Conservation (phyloP, 1,140 invertebrate genomes). For the Tetraneura akinire region DNA sequence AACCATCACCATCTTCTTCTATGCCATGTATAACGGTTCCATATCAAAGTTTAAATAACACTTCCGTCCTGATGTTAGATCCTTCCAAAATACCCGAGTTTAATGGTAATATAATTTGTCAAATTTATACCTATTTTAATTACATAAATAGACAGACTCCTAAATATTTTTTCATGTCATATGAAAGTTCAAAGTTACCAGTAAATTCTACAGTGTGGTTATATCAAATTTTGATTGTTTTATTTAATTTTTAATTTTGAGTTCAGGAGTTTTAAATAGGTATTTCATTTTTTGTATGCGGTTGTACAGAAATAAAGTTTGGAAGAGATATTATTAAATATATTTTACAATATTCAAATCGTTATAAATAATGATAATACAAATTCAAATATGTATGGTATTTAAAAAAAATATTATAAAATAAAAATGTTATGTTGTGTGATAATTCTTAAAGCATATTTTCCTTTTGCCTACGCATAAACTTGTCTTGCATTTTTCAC, state of each 20-base stretch:
- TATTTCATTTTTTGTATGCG: too few species aligned
- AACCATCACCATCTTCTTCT: too few species aligned
- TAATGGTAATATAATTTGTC: conserved; percentile 14
- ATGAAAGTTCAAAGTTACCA: neutral
- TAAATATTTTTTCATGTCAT: too few species aligned
- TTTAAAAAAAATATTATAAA: too few species aligned
- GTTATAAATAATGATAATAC: too few species aligned
- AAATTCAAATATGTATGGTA: too few species aligned
- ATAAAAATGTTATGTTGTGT: too few species aligned
- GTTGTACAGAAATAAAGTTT: conserved; percentile 2
- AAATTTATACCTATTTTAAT: neutral
- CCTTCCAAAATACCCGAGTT: too few species aligned
- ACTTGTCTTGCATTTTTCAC: neutral
- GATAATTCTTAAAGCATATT: neutral
- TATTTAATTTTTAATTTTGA: conserved; percentile 18
- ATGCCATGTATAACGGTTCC: too few species aligned
- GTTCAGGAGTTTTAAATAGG: neutral
- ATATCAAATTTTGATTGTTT: neutral
- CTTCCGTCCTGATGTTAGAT: too few species aligned
- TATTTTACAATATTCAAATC: too few species aligned
- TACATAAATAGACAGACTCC: neutral
- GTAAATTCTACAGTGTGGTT: neutral
- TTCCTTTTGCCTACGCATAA: neutral
- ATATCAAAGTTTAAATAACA: too few species aligned
- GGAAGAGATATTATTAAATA: neutral